Conservation (phyloP, 2,797 vertebrate species). For the Muscicapa striata region DNA sequence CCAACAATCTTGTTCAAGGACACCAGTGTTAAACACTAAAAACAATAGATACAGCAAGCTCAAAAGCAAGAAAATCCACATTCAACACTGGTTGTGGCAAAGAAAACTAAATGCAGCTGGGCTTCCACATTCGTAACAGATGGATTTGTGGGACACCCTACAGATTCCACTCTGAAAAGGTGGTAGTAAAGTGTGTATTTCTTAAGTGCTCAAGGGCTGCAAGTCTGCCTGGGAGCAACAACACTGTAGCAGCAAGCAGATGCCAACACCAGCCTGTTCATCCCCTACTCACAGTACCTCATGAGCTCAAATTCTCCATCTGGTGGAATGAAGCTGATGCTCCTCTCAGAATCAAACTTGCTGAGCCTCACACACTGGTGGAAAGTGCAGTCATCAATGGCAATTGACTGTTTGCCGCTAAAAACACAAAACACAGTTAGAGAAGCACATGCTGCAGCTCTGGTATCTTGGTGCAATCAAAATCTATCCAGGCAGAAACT, state of each 20-base stretch:
- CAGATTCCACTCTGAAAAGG: not conserved
- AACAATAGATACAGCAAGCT: not conserved
- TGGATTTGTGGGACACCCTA: not conserved
- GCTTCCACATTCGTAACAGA: not conserved
- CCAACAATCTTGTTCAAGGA: not conserved
- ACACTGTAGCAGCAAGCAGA: not conserved
- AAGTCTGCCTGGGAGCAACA: not conserved
- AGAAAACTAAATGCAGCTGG: not conserved
- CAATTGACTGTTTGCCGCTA: conserved; percentile 95
- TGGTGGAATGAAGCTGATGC: conserved; percentile 99
- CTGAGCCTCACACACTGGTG: conserved; percentile 88
- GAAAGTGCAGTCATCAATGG: conserved; percentile 85
- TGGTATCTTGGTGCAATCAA: not conserved
- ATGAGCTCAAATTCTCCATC: conserved; percentile 99
- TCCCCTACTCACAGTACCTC: conserved; percentile 80
- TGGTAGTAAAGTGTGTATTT: not conserved
- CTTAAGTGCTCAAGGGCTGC: not conserved
- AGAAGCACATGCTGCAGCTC: not conserved
- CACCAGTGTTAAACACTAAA: not conserved
- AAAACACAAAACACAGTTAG: not conserved
- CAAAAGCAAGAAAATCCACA: not conserved
- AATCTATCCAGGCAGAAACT: conserved; percentile 14
- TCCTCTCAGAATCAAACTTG: conserved; percentile 98
- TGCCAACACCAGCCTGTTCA: not conserved
- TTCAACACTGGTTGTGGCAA: not conserved